Evolutionary conservation across 1,140 invertebrate species (phyloP).

Genomic region (Phortica variegata): DNA sequence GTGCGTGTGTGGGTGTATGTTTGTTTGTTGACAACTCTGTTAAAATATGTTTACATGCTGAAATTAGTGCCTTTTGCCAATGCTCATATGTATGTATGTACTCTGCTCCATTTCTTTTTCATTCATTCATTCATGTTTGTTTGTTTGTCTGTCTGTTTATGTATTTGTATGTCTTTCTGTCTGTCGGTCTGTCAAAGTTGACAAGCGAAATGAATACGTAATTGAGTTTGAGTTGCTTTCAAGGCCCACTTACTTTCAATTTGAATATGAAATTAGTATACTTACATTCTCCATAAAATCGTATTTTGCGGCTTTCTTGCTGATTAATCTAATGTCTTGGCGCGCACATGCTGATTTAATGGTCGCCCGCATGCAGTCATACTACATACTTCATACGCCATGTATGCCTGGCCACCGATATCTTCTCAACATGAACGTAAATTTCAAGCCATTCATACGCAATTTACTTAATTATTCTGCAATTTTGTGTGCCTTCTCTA

Average conservation of each 20-base stretch:
- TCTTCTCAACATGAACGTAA: too few relatives aligned
- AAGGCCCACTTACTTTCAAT: conserved; percentile 24
- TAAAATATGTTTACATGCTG: conserved; percentile 53
- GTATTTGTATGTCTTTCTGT: conserved; percentile 11
- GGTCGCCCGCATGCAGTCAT: too few relatives aligned
- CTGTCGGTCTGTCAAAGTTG: conserved; percentile 34
- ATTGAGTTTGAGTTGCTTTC: conserved; percentile 35
- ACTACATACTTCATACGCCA: too few relatives aligned
- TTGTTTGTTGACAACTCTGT: conserved; percentile 54
- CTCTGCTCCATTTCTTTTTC: conserved; percentile 10
- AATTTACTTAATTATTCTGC: conserved; percentile 31
- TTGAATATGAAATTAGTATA: conserved; percentile 38
- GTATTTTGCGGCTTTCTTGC: too few relatives aligned
- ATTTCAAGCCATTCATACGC: too few relatives aligned
- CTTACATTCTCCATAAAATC: too few relatives aligned
- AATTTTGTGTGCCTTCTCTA: conserved; percentile 31
- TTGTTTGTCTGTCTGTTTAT: neutral
- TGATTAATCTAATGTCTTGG: too few relatives aligned
- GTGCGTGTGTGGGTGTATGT: conserved; percentile 5
- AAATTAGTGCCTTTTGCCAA: conserved; percentile 34
- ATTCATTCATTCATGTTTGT: neutral
- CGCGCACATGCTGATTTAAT: too few relatives aligned
- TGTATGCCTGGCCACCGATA: too few relatives aligned
- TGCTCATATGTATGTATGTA: neutral
- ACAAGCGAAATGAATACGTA: conserved; percentile 54